Evolutionary conservation across 2,797 vertebrate species (phyloP), one percentile per base, ranked within the genome.

Genomic region (Allobates femoralis): DNA sequence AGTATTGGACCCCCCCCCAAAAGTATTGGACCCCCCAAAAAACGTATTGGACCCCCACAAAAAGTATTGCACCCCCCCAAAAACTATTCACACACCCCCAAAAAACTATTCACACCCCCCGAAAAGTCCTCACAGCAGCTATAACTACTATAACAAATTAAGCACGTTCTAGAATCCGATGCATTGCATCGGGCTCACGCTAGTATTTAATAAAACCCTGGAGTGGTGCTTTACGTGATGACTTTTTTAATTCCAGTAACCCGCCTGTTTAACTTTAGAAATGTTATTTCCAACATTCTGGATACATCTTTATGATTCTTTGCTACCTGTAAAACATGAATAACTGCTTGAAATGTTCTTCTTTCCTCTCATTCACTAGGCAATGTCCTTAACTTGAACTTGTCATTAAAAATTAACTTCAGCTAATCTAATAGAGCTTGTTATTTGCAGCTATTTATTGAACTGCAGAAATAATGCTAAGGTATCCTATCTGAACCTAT

Each of bases 391-490:
- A 75, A 66, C 71, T 34, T 84, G 82, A 84, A 84, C 82, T 74
- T 84, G 82, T 66, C 82, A 84, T 84, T 84, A 84, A 84, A 84
- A 84, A 84, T 84, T 84, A 84, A 84, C 82, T 64, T 66, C 56
- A 55, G 56, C 71, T 77, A 66, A 77, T 76, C 28, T 77, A 84
- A 84, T 84, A 75, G 41, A 84, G 73, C 58, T 46, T 77, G 41
- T 76, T 84, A 75, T 84, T 77, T 84, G 64, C 82, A 66, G 41
- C 19, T 82, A 0, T 1, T 0, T 0, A 89, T 85, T 50, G 26
- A 84, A n/a, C 23, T n/a, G 41, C 73, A 62, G 34, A 76, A 32
- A 77, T 84, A 62, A 76, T 84, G 41, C 56, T 77, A 64, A 58
- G 34, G 53, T 82, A 67, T 56, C 19, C 32, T n/a, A 79, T 21